These are phyloP conservation scores for Raja brachyura DNA, from an alignment of 2,113 vertebrate species.

Conservation along the genomic window DNA sequence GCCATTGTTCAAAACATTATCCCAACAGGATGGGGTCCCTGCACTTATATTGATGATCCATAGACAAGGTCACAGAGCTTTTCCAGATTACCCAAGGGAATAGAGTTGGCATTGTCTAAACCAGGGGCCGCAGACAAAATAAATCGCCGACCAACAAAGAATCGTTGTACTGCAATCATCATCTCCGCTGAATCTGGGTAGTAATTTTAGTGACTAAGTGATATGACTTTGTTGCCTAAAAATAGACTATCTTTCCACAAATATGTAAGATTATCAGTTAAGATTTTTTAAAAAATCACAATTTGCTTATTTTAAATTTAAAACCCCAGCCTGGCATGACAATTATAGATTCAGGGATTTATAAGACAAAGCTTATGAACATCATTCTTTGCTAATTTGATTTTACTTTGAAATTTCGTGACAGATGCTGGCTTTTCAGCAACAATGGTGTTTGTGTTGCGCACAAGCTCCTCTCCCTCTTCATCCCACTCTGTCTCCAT, in stretches of 20 bases:
- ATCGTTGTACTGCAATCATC: neutral
- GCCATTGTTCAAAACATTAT: neutral
- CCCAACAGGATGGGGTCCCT: neutral
- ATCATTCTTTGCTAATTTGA: neutral
- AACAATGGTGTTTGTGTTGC: too few species aligned
- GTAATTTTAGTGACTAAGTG: neutral
- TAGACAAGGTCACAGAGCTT: neutral
- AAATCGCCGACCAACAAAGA: neutral
- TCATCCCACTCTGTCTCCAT: neutral
- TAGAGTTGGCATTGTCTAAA: slow-evolving; percentile 28
- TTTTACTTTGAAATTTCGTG: neutral
- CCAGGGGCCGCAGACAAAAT: neutral
- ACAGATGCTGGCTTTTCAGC: neutral
- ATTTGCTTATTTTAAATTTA: neutral
- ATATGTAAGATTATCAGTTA: neutral
- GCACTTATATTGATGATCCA: neutral
- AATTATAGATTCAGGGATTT: neutral
- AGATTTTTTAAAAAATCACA: neutral
- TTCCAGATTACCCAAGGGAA: neutral
- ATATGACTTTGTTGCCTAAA: neutral
- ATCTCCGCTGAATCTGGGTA: neutral
- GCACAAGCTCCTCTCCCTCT: too few species aligned
- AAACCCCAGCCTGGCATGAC: neutral
- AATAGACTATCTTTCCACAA: neutral
- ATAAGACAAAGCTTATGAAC: neutral